Evolutionary conservation across 2,797 vertebrate genomes (phyloP).

Genomic region (Manis pentadactyla): DNA sequence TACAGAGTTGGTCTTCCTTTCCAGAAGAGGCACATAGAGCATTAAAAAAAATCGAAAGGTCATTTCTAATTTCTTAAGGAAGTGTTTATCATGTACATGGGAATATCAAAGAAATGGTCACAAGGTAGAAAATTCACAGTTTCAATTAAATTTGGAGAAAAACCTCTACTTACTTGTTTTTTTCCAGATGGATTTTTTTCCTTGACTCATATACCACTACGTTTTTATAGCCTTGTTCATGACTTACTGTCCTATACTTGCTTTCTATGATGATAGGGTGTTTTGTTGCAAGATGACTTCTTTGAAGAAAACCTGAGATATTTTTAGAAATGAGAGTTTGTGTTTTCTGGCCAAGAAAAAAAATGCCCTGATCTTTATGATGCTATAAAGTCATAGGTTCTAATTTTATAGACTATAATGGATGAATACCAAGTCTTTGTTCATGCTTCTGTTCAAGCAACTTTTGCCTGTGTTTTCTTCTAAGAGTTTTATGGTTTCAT

Average conservation of each 20-base stretch:
- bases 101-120: slow-evolving; percentile 70
- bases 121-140: slow-evolving; percentile 32
- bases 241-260: slow-evolving; percentile 60
- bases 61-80: slow-evolving; percentile 47
- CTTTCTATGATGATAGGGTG: slow-evolving; percentile 74
- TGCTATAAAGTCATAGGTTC: no score
- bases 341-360: slow-evolving; percentile 46
- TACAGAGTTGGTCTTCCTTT: slow-evolving; percentile 23
- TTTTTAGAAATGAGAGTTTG: slow-evolving; percentile 76
- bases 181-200: slow-evolving; percentile 34
- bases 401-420: no score
- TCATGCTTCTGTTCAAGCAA: no score
- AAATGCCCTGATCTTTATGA: slow-evolving; percentile 42
- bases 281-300: slow-evolving; percentile 72
- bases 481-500: no score
- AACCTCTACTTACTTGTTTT: slow-evolving; percentile 58
- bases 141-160: slow-evolving; percentile 61
- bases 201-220: slow-evolving; percentile 39
- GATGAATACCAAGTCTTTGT: no score
- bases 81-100: slow-evolving; percentile 23
- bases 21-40: slow-evolving; percentile 52
- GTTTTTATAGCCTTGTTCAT: slow-evolving; percentile 67
- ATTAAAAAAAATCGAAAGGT: slow-evolving; percentile 34
- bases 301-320: slow-evolving; percentile 63
- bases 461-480: no score